Conservation (phyloP, 2,888 invertebrate species). For the Cerceris rybyensis region DNA sequence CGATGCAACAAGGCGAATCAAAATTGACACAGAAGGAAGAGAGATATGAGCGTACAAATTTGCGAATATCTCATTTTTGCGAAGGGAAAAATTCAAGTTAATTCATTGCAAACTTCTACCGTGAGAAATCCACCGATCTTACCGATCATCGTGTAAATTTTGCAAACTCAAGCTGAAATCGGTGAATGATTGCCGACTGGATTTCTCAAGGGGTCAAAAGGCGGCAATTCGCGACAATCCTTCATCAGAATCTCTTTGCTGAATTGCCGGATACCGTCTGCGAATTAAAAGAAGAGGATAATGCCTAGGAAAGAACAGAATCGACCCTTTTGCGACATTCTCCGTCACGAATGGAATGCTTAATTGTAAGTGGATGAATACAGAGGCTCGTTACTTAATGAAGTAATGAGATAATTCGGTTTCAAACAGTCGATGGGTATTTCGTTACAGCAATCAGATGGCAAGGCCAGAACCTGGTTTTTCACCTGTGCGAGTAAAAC, state of each 20-base stretch:
- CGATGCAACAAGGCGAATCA: too few species aligned
- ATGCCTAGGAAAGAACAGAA: constrained; percentile 21
- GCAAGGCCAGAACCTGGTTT: constrained; percentile 61
- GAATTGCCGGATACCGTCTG: background rate
- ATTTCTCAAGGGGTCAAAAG: constrained; percentile 25
- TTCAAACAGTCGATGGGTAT: constrained; percentile 39
- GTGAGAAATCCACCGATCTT: background rate
- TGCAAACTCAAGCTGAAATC: constrained; percentile 1
- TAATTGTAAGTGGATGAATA: constrained; percentile 39
- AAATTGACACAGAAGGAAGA: too few species aligned
- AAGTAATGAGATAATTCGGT: constrained; percentile 70
- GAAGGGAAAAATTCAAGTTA: too few species aligned
- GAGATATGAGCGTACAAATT: too few species aligned
- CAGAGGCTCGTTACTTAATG: constrained; percentile 54
- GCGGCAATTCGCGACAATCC: constrained; percentile 10
- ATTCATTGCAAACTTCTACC: too few species aligned
- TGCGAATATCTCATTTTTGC: too few species aligned
- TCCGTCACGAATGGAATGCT: constrained; percentile 37
- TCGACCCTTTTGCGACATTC: constrained; percentile 41
- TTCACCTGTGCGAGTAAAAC: constrained; percentile 46
- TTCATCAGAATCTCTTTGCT: background rate
- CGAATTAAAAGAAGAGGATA: constrained; percentile 48
- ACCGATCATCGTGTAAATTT: background rate
- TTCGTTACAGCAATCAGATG: constrained; percentile 44
- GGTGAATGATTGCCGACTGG: background rate